Evolutionary conservation across 2,888 invertebrate species (phyloP), one percentile per base, ranked within the genome.

Genomic region (Baccha elongata): DNA sequence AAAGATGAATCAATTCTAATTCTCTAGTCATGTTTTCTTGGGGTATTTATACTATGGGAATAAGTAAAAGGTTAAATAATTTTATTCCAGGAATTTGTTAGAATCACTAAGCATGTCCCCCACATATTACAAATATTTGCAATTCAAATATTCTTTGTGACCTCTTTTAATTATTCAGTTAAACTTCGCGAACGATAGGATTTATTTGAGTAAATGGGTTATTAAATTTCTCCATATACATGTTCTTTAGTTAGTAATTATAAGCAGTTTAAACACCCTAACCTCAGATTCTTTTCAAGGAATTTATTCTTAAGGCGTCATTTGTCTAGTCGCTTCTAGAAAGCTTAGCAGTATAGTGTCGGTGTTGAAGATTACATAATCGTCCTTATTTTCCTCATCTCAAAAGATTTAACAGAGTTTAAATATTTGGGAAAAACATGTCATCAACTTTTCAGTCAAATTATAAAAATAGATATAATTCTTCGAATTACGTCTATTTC

Each of bases 91-190:
- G 26, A 60, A 7, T 44, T 60, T 23, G 29, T 60, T 60, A 44
- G 42, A 40, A 37, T 42, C 42, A 42, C 26, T 17, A 17, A 15
- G 8, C 10, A 29, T 17, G n/a, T n/a, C 3, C 60, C 17, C 15
- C 11, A 11, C 8, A 17, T 42, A 21, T n/a, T 13, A 15, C 7
- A 26, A 13, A 15, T 7, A 60, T 60, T 60, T 44, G 60, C 60
- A 60, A 60, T 60, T 26, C 60, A 60, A 60, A 60, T 60, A 55
- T 37, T 55, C 23, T 42, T 44, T 60, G 29, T 10, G 17, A 42
- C 42, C 11, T 17, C 3, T 42, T 60, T 58, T 60, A 60, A 60
- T 44, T 60, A 60, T 60, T 60, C 60, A 60, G 17, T 6, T 1
- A 42, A 26, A 26, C 6, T 3, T 0, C 17, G 10, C 26, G n/a